Evolutionary conservation across 2,797 vertebrate species (phyloP).

Genomic region (Miopithecus talapoin): DNA sequence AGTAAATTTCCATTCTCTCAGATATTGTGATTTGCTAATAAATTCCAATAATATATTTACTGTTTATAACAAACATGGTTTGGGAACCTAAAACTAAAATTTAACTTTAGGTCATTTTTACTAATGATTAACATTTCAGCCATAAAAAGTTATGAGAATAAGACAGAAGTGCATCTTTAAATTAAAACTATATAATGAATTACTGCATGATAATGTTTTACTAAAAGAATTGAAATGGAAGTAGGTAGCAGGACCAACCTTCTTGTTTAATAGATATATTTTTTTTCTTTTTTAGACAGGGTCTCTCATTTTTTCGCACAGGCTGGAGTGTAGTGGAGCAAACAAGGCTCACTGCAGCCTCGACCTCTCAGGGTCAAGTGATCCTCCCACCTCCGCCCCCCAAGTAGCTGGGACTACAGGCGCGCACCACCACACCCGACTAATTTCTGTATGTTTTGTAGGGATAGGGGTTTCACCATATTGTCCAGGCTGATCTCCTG

Average conservation of each 20-base stretch:
- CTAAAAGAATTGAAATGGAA: background rate
- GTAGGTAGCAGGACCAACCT: background rate
- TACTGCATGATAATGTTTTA: background rate
- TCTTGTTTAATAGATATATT: background rate
- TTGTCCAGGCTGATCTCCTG: background rate
- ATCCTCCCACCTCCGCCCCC: background rate
- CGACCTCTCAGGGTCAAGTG: background rate
- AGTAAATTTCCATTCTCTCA: background rate
- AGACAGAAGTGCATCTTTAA: background rate
- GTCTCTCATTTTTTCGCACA: background rate
- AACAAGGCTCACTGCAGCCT: background rate
- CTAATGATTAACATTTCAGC: background rate
- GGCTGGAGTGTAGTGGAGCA: background rate
- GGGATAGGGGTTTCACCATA: background rate
- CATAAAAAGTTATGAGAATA: background rate
- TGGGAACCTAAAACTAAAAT: slow-evolving; percentile 24
- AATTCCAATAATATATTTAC: background rate
- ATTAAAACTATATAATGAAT: background rate
- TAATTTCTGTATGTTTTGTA: background rate
- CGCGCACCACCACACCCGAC: background rate
- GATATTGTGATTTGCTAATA: background rate
- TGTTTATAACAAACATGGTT: background rate
- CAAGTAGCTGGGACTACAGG: background rate
- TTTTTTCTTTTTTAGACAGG: background rate
- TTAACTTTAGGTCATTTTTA: slow-evolving; percentile 22